Conservation (phyloP, 37 sponge, comb jelly and placozoan genomes). For the Halisarca cf. caerulea region DNA sequence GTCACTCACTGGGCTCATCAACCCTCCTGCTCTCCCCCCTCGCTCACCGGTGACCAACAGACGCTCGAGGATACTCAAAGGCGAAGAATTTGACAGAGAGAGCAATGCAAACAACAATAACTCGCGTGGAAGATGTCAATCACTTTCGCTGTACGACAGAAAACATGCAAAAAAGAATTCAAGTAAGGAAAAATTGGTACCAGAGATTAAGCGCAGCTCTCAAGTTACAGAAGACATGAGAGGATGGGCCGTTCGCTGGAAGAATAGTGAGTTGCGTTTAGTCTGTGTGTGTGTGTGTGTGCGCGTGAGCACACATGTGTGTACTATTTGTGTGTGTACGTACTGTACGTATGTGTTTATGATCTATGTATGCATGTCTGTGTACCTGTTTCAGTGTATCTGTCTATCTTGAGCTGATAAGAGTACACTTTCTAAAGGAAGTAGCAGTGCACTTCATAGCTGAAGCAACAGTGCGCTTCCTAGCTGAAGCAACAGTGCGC, state of each 20-base stretch:
- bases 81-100: not conserved
- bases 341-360: too few species aligned
- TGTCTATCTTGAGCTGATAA: not conserved
- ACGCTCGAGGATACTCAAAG: not conserved
- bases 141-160: not conserved
- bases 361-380: too few species aligned
- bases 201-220: not conserved
- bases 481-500: too few species aligned
- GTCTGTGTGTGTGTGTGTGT: too few species aligned
- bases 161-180: not conserved
- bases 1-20: not conserved
- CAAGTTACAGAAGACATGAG: not conserved
- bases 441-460: not conserved
- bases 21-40: slow-evolving; percentile 7
- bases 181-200: not conserved
- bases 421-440: not conserved
- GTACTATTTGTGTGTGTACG: too few species aligned
- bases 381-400: too few species aligned
- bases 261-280: not conserved
- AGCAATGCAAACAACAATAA: not conserved
- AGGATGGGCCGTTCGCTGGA: slow-evolving; percentile 1
- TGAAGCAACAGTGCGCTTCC: too few species aligned
- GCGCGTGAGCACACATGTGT: too few species aligned
- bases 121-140: not conserved
- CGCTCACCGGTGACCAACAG: not conserved